Evolutionary conservation across 2,113 vertebrate genomes (phyloP), one percentile per base, ranked within the genome.

Genomic region (Gambusia holbrooki): DNA sequence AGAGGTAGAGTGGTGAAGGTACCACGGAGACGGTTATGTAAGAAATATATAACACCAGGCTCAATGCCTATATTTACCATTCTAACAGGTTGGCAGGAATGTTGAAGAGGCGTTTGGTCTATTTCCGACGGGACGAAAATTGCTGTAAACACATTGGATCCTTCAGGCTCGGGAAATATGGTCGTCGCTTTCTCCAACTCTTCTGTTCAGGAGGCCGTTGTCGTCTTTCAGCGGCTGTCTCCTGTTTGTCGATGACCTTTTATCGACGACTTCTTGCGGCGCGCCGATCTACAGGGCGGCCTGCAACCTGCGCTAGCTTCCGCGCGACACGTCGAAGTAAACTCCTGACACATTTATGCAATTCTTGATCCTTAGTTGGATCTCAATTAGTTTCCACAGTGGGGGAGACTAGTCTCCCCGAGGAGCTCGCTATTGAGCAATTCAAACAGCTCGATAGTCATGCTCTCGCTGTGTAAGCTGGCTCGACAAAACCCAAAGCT

Each of bases 11-110:
- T 58, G 62, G 70, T 25, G 54, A 73, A 73, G 71, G 65, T 54
- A 74, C 61, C 40, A 48, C 45, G 67, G 73, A 70, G 80, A 64
- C 73, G 5, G 83, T 91, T 91, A 89, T 69, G 58, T 89, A 91
- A 88, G 73, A 70, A 68, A 42, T 73, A 27, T 54, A 37, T 64
- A 80, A 79, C 78, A 84, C 71, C 71, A 33, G 69, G 45, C 60
- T 78, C 22, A 71, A 80, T 73, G 74, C 28, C 54, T 84, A 54
- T 83, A 77, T 90, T 89, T 85, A 83, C 76, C 77, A 66, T 79
- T 69, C 67, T 82, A 87, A 83, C 86, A 87, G 85, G 84, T 87
- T 76, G 71, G 69, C 74, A 66, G 80, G 65, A 28, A 70, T 61
- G 67, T 14, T 32, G 82, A 77, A 72, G 84, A 78, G 86, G 81